Conservation (phyloP, 2,113 vertebrate genomes). For the Lampris megalopsis region DNA sequence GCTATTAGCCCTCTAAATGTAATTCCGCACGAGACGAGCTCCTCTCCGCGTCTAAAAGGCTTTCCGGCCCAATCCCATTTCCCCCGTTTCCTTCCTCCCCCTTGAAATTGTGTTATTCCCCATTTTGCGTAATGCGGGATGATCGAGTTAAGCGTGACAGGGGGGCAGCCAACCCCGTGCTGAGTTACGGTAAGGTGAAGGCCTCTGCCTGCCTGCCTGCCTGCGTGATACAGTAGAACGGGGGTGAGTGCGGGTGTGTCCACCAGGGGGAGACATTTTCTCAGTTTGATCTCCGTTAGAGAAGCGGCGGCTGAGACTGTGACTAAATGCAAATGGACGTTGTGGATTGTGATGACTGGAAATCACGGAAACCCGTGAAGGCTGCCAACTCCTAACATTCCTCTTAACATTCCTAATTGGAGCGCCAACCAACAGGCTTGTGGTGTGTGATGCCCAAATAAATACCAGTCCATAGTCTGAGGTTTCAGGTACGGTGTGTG, state of each 20-base stretch:
- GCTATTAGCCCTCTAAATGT: conserved; percentile 49
- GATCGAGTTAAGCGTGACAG: conserved; percentile 77
- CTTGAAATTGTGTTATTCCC: conserved; percentile 75
- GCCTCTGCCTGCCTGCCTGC: conserved; percentile 32
- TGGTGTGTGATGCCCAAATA: too few relatives aligned
- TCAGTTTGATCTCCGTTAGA: not conserved
- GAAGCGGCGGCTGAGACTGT: conserved; percentile 3
- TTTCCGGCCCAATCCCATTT: conserved; percentile 72
- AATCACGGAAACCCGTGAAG: too few relatives aligned
- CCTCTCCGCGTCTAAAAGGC: conserved; percentile 65
- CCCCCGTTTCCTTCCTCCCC: conserved; percentile 55
- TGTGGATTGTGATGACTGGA: not conserved
- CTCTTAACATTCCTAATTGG: too few relatives aligned
- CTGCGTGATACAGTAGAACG: too few relatives aligned
- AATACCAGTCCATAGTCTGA: too few relatives aligned
- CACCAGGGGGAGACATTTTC: conserved; percentile 72
- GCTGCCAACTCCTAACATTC: too few relatives aligned
- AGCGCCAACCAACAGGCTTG: too few relatives aligned
- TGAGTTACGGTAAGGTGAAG: conserved; percentile 59
- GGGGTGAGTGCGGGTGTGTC: not conserved
- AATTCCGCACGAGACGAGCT: conserved; percentile 43
- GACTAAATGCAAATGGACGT: not conserved
- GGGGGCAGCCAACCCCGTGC: conserved; percentile 49
- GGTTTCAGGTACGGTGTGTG: too few relatives aligned
- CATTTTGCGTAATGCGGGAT: conserved; percentile 74